Percentiles rank a stretch among this genome's conserved stretches.
These are phyloP conservation scores for Beroe forskalii DNA, from an alignment of 37 sponge, comb jelly and placozoan species.

Conservation along the genomic window DNA sequence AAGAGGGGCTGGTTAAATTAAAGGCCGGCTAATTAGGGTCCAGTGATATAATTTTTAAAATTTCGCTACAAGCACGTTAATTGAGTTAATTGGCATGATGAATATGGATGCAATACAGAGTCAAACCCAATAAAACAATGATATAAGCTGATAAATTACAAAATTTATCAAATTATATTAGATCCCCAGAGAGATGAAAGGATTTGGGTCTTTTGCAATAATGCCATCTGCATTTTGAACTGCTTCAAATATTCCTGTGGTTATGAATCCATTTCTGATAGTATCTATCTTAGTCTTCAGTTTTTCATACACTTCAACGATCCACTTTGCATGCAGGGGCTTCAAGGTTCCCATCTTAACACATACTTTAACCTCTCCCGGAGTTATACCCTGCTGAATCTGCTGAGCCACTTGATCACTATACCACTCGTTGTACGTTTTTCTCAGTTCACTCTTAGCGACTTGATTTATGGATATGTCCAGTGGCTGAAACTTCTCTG, in stretches of 20 bases:
- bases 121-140: too few relatives aligned
- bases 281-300: conserved; percentile 42
- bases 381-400: conserved; percentile 15
- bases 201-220: too few relatives aligned
- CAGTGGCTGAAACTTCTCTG: conserved; percentile 71
- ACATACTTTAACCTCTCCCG: conserved; percentile 48
- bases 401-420: conserved; percentile 64
- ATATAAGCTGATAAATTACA: too few relatives aligned
- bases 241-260: conserved; percentile 65
- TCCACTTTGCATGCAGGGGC: conserved; percentile 72
- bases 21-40: too few relatives aligned
- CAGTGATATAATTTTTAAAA: too few relatives aligned
- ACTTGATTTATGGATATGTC: conserved; percentile 70
- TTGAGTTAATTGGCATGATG: too few relatives aligned
- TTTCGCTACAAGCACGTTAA: too few relatives aligned
- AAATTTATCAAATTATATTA: too few relatives aligned
- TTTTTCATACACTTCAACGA: conserved; percentile 68
- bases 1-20: too few relatives aligned
- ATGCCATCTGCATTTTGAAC: neutral
- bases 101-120: too few relatives aligned
- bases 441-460: conserved; percentile 69
- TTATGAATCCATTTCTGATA: conserved; percentile 73
- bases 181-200: too few relatives aligned
- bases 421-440: conserved; percentile 69
- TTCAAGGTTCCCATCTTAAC: conserved; percentile 65